Evolutionary conservation across 2,888 invertebrate species (phyloP).

Genomic region (Uropetala carovei): DNA sequence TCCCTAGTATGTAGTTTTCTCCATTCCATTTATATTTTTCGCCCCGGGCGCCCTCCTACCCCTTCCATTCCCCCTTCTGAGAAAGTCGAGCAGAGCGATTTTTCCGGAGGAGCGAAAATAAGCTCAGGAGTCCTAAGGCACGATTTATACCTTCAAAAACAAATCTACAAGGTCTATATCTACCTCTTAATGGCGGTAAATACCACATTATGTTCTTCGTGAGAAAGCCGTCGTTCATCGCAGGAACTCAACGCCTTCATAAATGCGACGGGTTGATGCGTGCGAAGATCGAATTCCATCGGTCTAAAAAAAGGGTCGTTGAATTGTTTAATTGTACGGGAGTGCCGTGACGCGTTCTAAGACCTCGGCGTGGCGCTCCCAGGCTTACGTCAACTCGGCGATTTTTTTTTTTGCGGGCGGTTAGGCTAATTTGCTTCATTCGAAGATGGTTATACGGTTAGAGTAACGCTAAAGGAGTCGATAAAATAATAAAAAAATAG

Average conservation of each 20-base stretch:
- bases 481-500: too few relatives aligned
- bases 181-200: not conserved
- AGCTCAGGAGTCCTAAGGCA: not conserved
- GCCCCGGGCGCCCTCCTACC: not conserved
- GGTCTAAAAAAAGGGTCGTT: not conserved
- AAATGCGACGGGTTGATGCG: not conserved
- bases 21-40: too few relatives aligned
- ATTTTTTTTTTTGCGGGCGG: too few relatives aligned
- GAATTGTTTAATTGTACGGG: not conserved
- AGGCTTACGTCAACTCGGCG: not conserved
- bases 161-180: conserved; percentile 4
- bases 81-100: not conserved
- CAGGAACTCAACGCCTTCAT: not conserved
- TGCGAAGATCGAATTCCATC: not conserved
- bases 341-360: not conserved
- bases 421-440: too few relatives aligned
- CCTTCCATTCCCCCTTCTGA: not conserved
- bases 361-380: not conserved
- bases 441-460: too few relatives aligned
- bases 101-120: not conserved
- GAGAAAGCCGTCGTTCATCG: not conserved
- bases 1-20: not conserved
- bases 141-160: conserved; percentile 9
- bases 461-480: too few relatives aligned
- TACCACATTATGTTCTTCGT: not conserved